These are phyloP conservation scores for Trematomus loennbergii DNA, from an alignment of 2,113 vertebrate species.

Conservation along the genomic window DNA sequence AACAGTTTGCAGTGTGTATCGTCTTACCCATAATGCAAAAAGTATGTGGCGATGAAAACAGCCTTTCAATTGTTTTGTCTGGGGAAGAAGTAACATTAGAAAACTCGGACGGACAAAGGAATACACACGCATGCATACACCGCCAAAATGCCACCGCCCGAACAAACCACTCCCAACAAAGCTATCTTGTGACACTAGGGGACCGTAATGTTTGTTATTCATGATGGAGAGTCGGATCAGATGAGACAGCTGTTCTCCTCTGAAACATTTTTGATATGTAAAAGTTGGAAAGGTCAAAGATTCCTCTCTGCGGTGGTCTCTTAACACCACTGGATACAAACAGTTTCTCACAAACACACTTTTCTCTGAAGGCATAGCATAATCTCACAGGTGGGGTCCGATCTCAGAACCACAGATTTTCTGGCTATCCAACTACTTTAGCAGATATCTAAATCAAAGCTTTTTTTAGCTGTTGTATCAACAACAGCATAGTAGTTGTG, in stretches of 20 bases:
- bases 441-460: constrained; percentile 37
- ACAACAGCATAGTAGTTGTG: neutral
- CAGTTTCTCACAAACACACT: constrained; percentile 3
- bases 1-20: constrained; percentile 54
- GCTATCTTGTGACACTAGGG: constrained; percentile 55
- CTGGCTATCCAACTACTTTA: neutral
- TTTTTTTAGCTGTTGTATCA: neutral
- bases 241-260: constrained; percentile 65
- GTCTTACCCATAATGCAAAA: constrained; percentile 68
- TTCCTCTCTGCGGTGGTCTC: constrained; percentile 12
- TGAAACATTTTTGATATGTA: constrained; percentile 40
- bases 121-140: constrained; percentile 40
- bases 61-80: constrained; percentile 62
- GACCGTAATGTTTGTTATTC: constrained; percentile 52
- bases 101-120: constrained; percentile 39
- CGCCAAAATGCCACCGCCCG: constrained; percentile 20
- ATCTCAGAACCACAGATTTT: constrained; percentile 29
- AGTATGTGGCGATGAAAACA: constrained; percentile 64
- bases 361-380: neutral
- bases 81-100: constrained; percentile 52
- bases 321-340: neutral
- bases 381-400: constrained; percentile 20
- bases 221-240: constrained; percentile 37
- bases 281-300: constrained; percentile 56
- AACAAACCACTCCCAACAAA: constrained; percentile 48